Evolutionary conservation across 2,888 invertebrate genomes (phyloP).

Genomic region (Gastrophysa polygoni): DNA sequence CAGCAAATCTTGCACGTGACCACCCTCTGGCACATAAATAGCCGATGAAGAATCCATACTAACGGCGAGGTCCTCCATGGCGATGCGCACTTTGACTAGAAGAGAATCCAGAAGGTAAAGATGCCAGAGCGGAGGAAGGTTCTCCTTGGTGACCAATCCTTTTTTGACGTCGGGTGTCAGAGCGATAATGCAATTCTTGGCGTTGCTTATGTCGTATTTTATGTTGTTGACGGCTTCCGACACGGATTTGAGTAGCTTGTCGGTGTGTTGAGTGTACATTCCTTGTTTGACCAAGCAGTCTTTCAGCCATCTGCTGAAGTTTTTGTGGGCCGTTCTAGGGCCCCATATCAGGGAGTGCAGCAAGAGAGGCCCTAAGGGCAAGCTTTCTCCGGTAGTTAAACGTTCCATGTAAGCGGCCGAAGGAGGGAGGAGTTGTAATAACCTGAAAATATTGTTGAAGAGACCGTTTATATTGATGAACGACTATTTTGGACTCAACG

Average conservation of each 20-base stretch:
- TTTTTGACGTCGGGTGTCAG: constrained; percentile 61
- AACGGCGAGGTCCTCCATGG: constrained; percentile 60
- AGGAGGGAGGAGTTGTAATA: constrained; percentile 86
- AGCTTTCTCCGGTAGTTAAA: constrained; percentile 69
- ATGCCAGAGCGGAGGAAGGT: constrained; percentile 73
- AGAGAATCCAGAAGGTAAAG: constrained; percentile 78
- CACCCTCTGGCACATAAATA: constrained; percentile 50
- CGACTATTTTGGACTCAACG: no score
- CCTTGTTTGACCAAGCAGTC: constrained; percentile 89
- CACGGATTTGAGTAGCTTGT: constrained; percentile 73
- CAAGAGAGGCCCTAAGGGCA: constrained; percentile 72
- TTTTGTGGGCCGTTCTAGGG: constrained; percentile 82
- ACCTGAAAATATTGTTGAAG: no score
- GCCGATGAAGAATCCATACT: constrained; percentile 54
- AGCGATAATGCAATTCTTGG: constrained; percentile 65
- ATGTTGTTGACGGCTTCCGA: constrained; percentile 71
- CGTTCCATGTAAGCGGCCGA: constrained; percentile 87
- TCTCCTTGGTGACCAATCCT: constrained; percentile 55
- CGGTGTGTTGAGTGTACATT: constrained; percentile 82
- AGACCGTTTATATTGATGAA: no score
- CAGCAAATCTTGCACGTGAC: constrained; percentile 66
- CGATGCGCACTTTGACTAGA: constrained; percentile 74
- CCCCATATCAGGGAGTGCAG: constrained; percentile 91
- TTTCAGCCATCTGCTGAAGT: constrained; percentile 87
- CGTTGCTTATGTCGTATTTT: constrained; percentile 66